Percentiles rank a stretch among this genome's conserved stretches.
phyloP scores from a whole-genome alignment of 1,140 invertebrate genomes.

The Acromyrmex heyeri region DNA sequence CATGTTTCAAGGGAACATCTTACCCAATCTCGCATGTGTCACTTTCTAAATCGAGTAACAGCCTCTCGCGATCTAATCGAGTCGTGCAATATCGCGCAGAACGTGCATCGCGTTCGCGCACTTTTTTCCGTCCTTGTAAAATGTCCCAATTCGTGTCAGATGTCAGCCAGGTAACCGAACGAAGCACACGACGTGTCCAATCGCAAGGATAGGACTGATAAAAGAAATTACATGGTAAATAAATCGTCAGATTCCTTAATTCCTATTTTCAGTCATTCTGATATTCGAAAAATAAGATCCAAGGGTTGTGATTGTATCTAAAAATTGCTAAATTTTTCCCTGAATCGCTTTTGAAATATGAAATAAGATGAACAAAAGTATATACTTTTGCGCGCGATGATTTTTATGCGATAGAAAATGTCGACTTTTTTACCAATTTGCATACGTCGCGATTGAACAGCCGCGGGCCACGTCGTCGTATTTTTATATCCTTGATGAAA shows the following conservation, averaged over 20 bases:
- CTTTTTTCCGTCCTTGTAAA: slow-evolving; percentile 56
- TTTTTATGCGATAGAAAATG: not conserved
- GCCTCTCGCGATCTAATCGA: slow-evolving; percentile 49
- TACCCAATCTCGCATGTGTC: slow-evolving; percentile 59
- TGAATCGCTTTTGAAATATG: not conserved
- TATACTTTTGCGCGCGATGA: not conserved
- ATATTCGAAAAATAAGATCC: not conserved
- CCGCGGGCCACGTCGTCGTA: slow-evolving; percentile 22
- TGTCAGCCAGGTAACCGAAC: slow-evolving; percentile 70
- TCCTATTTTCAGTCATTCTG: not conserved
- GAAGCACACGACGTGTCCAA: slow-evolving; percentile 23
- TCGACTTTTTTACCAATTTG: slow-evolving; percentile 21
- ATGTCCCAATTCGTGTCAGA: slow-evolving; percentile 69
- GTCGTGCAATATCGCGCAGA: slow-evolving; percentile 38
- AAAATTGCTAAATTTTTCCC: not conserved
- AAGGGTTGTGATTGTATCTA: not conserved
- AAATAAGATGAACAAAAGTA: not conserved
- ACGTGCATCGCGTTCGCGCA: slow-evolving; percentile 43
- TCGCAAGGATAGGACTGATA: slow-evolving; percentile 15
- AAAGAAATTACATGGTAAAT: slow-evolving; percentile 20
- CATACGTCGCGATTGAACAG: slow-evolving; percentile 50
- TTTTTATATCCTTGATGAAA: slow-evolving; percentile 32
- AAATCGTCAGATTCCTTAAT: slow-evolving; percentile 36
- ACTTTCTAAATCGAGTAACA: slow-evolving; percentile 20
- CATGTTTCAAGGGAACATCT: slow-evolving; percentile 68